Evolutionary conservation across 2,797 vertebrate genomes (phyloP).

Genomic region (Spatula clypeata): DNA sequence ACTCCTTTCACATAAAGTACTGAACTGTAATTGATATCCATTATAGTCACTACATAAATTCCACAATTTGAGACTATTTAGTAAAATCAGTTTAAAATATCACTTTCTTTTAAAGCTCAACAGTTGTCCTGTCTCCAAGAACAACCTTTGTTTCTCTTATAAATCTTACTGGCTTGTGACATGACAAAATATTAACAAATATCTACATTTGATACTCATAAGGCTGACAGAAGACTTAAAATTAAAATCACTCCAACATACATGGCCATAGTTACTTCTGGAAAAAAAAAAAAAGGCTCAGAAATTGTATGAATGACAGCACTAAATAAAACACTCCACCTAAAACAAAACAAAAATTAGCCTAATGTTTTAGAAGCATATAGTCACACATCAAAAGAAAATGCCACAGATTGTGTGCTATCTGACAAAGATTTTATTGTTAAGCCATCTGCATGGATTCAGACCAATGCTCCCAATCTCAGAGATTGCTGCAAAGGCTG

Average conservation of each 20-base stretch:
- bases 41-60: not conserved
- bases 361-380: not conserved
- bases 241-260: not conserved
- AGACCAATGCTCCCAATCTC: not conserved
- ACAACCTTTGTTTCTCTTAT: not conserved
- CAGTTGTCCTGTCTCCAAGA: not conserved
- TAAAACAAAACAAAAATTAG: not conserved
- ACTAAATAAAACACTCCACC: not conserved
- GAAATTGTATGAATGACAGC: not conserved
- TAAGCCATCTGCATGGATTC: not conserved
- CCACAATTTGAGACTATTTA: not conserved
- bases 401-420: not conserved
- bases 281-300: not conserved
- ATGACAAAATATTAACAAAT: not conserved
- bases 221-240: not conserved
- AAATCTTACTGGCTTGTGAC: not conserved
- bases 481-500: not conserved
- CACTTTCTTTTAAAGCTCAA: not conserved
- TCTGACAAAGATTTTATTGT: not conserved
- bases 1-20: not conserved
- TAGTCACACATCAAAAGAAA: not conserved
- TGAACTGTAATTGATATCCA: not conserved
- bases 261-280: not conserved
- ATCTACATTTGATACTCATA: not conserved
- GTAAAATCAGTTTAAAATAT: not conserved